A percentile compares a stretch with the other conserved stretches of the same genome.
Evolutionary conservation across 1,140 invertebrate genomes (phyloP).

Genomic region (Danaus plexippus): DNA sequence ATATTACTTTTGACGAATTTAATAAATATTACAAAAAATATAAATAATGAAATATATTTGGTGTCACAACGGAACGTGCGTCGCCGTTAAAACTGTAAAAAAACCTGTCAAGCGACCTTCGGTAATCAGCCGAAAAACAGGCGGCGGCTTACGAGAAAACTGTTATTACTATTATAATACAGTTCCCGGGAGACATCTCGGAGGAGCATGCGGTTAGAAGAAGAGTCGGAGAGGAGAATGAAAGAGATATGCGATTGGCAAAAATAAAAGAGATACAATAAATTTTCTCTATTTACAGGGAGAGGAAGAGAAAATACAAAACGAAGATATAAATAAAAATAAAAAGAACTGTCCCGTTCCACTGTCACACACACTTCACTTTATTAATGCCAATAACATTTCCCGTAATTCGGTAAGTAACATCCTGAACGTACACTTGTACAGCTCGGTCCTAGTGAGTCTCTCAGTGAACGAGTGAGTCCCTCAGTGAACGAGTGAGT

Average conservation of each 20-base stretch:
- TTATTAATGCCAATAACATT: slow-evolving; percentile 67
- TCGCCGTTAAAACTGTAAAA: slow-evolving; percentile 66
- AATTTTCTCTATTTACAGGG: slow-evolving; percentile 53
- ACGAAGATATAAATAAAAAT: slow-evolving; percentile 24
- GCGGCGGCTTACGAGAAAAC: slow-evolving; percentile 32
- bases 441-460: slow-evolving; percentile 20
- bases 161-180: slow-evolving; percentile 15
- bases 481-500: too few species aligned
- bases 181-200: background rate
- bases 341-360: slow-evolving; percentile 41
- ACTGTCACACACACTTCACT: slow-evolving; percentile 60
- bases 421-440: slow-evolving; percentile 52
- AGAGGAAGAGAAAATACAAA: slow-evolving; percentile 29
- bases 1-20: too few species aligned
- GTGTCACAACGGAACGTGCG: slow-evolving; percentile 33
- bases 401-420: slow-evolving; percentile 21
- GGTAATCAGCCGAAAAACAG: slow-evolving; percentile 46
- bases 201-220: slow-evolving; percentile 51
- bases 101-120: slow-evolving; percentile 59
- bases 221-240: slow-evolving; percentile 13
- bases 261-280: slow-evolving; percentile 50
- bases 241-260: slow-evolving; percentile 62
- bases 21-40: too few species aligned
- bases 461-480: too few species aligned
- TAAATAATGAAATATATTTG: slow-evolving; percentile 41